phyloP scores from a whole-genome alignment of 2,888 invertebrate genomes.

The Aphodius sticticus region DNA sequence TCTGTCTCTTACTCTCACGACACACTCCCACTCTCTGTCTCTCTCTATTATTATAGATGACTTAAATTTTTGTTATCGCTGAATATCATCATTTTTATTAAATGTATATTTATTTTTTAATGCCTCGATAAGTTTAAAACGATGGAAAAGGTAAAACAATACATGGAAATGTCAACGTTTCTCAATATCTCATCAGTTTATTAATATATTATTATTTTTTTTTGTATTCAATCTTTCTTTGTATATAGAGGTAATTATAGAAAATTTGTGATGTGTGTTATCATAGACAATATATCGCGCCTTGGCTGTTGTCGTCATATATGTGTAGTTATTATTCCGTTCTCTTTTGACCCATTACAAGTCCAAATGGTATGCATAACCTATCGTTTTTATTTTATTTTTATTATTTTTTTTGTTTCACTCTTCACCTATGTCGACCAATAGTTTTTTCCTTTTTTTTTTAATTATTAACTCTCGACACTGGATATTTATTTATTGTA shows the following conservation, averaged over 20 bases:
- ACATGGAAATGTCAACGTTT: background rate
- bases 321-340: conserved; percentile 27
- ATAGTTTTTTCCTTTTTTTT: background rate
- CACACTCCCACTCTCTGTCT: conserved; percentile 15
- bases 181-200: background rate
- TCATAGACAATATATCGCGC: conserved; percentile 58
- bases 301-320: conserved; percentile 51
- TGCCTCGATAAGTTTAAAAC: conserved; percentile 15
- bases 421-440: conserved; percentile 16
- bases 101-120: conserved; percentile 14
- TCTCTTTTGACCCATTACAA: conserved; percentile 27
- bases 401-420: conserved; percentile 30
- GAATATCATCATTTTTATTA: conserved; percentile 32
- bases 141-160: conserved; percentile 1
- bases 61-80: conserved; percentile 33
- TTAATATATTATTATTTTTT: conserved; percentile 26
- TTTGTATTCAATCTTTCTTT: conserved; percentile 45
- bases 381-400: background rate
- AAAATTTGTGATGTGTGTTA: conserved; percentile 60
- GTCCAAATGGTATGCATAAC: too few species aligned
- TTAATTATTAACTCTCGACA: background rate
- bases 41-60: conserved; percentile 29
- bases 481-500: conserved; percentile 14
- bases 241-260: conserved; percentile 57
- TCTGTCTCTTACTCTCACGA: conserved; percentile 26